Conservation (phyloP, 1,140 invertebrate genomes). For the Drosophila serrata region DNA sequence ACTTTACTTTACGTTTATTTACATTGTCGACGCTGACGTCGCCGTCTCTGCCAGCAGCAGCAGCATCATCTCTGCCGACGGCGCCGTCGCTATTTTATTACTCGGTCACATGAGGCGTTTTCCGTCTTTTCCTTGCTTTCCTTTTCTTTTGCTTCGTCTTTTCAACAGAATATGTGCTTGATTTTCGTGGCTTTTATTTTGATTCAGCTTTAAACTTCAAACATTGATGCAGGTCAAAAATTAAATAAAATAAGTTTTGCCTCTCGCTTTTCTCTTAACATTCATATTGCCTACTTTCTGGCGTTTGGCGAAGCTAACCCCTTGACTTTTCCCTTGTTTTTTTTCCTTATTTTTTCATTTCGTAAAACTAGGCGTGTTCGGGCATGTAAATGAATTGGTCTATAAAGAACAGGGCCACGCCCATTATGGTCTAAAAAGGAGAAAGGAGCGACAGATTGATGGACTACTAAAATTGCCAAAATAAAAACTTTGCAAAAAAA, state of each 20-base stretch:
- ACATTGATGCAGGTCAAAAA: conserved; percentile 64
- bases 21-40: conserved; percentile 58
- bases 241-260: conserved; percentile 1
- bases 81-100: conserved; percentile 76
- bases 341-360: neutral
- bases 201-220: conserved; percentile 47
- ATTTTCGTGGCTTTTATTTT: conserved; percentile 70
- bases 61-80: conserved; percentile 21
- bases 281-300: conserved; percentile 59
- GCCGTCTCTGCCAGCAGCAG: conserved; percentile 15
- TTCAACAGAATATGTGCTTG: conserved; percentile 45
- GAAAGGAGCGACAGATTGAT: conserved; percentile 1
- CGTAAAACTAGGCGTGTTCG: conserved; percentile 6
- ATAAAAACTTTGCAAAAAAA: neutral
- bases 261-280: conserved; percentile 39
- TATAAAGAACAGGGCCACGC: neutral
- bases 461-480: neutral
- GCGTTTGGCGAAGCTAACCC: neutral
- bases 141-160: conserved; percentile 40
- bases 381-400: conserved; percentile 28
- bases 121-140: conserved; percentile 44
- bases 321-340: neutral
- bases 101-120: conserved; percentile 77
- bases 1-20: conserved; percentile 80
- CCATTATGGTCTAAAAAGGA: neutral